phyloP scores from a whole-genome alignment of 1,140 invertebrate species.

The Phenacoccus solenopsis region DNA sequence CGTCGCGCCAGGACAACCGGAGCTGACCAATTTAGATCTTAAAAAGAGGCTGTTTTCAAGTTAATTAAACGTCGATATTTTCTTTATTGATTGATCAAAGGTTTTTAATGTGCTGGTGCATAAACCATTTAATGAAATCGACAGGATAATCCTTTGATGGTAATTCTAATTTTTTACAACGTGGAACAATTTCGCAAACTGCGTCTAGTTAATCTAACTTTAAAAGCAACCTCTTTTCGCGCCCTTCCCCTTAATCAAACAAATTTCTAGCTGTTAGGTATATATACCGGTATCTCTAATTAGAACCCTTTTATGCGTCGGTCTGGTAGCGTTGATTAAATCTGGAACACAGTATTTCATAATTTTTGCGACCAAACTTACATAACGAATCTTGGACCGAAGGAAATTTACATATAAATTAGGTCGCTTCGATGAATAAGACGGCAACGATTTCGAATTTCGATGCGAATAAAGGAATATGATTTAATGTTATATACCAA shows the following conservation, averaged over 20 bases:
- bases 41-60: not conserved
- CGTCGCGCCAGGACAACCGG: not conserved
- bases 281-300: not conserved
- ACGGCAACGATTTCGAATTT: not conserved
- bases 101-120: not conserved
- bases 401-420: not conserved
- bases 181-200: not conserved
- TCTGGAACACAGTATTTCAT: not conserved
- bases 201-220: not conserved
- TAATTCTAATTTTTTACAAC: conserved; percentile 4
- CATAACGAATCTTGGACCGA: not conserved
- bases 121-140: not conserved
- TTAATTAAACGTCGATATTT: conserved; percentile 3
- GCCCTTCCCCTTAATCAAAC: not conserved
- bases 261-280: conserved; percentile 1
- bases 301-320: not conserved
- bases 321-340: not conserved
- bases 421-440: conserved; percentile 1
- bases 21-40: not conserved
- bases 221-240: not conserved
- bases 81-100: not conserved
- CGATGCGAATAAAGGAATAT: not conserved
- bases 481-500: not conserved
- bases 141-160: not conserved
- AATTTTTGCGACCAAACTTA: not conserved